Base-by-base conservation (phyloP, 2,888 invertebrate genomes). In the Ophioninae sp. region DNA sequence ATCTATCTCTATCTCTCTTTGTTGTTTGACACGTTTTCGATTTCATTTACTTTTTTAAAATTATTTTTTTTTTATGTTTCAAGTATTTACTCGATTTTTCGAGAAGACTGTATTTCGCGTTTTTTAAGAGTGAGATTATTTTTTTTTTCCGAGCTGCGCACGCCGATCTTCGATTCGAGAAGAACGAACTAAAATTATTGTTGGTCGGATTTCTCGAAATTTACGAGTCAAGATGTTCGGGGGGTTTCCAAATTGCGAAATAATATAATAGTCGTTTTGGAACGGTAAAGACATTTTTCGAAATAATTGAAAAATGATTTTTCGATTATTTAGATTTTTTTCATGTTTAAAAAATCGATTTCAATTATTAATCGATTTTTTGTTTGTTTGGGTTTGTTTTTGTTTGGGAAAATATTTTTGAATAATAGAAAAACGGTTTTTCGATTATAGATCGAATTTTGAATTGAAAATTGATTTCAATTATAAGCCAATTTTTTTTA, bases 51-150 rank as follows among this genome's bases (percentile, higher is more conserved):
- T 30, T 30, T 2, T 2, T 2, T 2, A 30, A 30, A 30, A 30
- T 61, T 71, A 63, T 51, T 69, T 73, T 69, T 81, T 82, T 79
- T 78, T 41, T 71, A 73, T 81, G 81, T 82, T 83, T 79, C 76
- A 74, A 81, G 72, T 67, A 59, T 79, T 83, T 79, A 81, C 83
- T 81, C 73, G 72, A 67, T 68, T 44, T 23, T 44, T 75, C 20
- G n/a, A n/a, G n/a, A n/a, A n/a, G n/a, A n/a, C n/a, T 65, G 69
- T n/a, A 72, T 51, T 65, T 75, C 68, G 23, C 65, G 58, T 71
- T 78, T 72, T 58, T 79, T 81, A 39, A 80, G 71, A 77, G 64
- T 78, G 81, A 64, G 23, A 79, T 68, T 51, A 17, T 51, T 83
- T 84, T 51, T 51, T 51, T 83, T 84, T 82, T 74, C 72, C 77